Base-by-base conservation (phyloP, 2,797 vertebrate genomes). In the Brotogeris chrysoptera region DNA sequence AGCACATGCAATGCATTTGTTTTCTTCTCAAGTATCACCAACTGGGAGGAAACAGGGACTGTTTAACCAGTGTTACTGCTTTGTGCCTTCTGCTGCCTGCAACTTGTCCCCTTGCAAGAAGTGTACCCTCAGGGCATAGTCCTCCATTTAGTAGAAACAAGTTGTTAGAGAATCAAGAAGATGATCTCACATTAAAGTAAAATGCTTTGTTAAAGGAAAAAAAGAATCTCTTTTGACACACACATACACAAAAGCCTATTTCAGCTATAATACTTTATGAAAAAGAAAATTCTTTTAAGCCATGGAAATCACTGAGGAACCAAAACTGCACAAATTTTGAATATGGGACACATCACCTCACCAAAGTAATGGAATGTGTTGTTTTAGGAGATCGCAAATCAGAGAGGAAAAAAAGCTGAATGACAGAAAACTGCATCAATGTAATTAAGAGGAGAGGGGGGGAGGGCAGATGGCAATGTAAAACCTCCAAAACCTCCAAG, bases 391-490 rank as follows among this genome's bases (percentile, higher is more conserved):
- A 16, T 88, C 32, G 74, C 15, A 89, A 82, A 85, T 82, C 38
- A 68, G 64, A 59, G 30, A 64, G 8, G 11, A 81, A 39, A 71
- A 43, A 43, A 77, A 77, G n/a, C n/a, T 60, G 13, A 86, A 80
- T 73, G 34, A 34, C 16, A 27, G 0, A 0, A 88, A 85, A 64
- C 9, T 28, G 24, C 80, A 74, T 64, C 34, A 73, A 39, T 64
- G 50, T 32, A n/a, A 6, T 85, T 90, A 19, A 4, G 3, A 24
- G 5, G 13, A 4, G 13, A 4, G 5, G 3, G 6, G 0, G 2
- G 7, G 16, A 5, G 5, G 3, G 6, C 1, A 2, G 4, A 61
- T 2, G 3, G 36, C 41, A 79, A 46, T 15, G 49, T 38, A 63
- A 94, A 90, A 90, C 2, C 23, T 77, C 39, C 46, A 70, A 82